phyloP scores from a whole-genome alignment of 2,888 invertebrate genomes.

The Thereva nobilitata region DNA sequence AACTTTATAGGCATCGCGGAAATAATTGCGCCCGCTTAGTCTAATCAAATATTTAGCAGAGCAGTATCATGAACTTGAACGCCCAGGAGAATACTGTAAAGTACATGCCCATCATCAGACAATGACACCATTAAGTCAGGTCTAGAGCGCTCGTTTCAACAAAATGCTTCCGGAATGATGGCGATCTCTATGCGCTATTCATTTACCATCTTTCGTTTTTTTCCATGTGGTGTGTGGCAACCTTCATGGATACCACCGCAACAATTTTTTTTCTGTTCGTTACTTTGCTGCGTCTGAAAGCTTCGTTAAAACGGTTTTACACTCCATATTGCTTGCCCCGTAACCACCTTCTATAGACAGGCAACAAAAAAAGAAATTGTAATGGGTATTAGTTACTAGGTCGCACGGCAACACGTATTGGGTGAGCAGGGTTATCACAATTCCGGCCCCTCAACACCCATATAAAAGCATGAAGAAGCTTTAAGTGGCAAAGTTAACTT shows the following conservation, averaged over 20 bases:
- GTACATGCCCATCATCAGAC: slow-evolving; percentile 3
- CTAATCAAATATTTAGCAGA: slow-evolving; percentile 29
- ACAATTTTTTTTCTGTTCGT: no score
- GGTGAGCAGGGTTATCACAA: slow-evolving; percentile 16
- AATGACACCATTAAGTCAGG: slow-evolving; percentile 12
- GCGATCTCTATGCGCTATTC: no score
- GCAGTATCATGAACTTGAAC: slow-evolving; percentile 8
- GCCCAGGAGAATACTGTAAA: background rate
- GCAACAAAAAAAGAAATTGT: no score
- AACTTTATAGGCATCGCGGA: slow-evolving; percentile 7
- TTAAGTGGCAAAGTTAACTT: background rate
- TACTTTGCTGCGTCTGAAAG: no score
- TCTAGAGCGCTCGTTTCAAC: no score
- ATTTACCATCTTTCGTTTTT: no score
- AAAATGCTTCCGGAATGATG: no score
- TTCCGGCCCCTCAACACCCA: background rate
- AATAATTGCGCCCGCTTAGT: slow-evolving; percentile 14
- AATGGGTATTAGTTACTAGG: slow-evolving; percentile 5
- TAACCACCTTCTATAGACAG: no score
- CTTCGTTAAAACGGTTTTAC: no score
- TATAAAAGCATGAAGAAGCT: background rate
- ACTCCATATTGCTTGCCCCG: no score
- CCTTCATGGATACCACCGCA: no score
- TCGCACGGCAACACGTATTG: slow-evolving; percentile 6
- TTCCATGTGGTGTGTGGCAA: no score